phyloP scores from a whole-genome alignment of 2,113 vertebrate species.

The Osmerus mordax region DNA sequence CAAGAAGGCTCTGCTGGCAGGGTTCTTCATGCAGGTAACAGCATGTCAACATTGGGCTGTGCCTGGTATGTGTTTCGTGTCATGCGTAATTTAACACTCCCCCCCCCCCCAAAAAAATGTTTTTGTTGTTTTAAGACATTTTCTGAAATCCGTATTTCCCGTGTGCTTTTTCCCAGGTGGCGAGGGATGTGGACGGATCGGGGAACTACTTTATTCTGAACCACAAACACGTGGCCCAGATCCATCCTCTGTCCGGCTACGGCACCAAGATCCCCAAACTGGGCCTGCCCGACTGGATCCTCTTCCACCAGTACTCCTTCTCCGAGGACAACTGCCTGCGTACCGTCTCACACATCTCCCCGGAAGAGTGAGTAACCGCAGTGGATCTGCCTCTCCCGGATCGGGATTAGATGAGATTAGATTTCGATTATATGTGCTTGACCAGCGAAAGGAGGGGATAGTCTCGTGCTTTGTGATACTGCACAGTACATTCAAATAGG shows the following conservation, averaged over 20 bases:
- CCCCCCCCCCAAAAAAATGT: no score
- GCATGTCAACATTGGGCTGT: no score
- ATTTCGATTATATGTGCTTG: not conserved
- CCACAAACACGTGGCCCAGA: conserved; percentile 85
- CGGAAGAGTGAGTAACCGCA: conserved; percentile 74
- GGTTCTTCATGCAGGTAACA: conserved; percentile 89
- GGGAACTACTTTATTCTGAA: conserved; percentile 86
- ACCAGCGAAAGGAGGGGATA: no score
- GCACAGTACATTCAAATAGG: no score
- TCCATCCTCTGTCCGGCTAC: conserved; percentile 80
- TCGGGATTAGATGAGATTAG: not conserved
- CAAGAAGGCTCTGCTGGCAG: conserved; percentile 83
- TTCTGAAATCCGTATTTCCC: not conserved
- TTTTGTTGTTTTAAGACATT: not conserved
- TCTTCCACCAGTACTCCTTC: conserved; percentile 83
- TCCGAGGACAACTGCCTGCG: conserved; percentile 82
- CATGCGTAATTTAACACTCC: no score
- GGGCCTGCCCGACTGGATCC: conserved; percentile 82
- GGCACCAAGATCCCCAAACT: conserved; percentile 61
- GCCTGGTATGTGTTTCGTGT: no score
- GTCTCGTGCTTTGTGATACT: no score
- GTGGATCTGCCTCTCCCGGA: no score
- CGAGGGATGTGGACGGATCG: conserved; percentile 83
- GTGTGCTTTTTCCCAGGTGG: conserved; percentile 66
- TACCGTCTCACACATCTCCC: conserved; percentile 74